phyloP scores from a whole-genome alignment of 2,888 invertebrate species.

The Molorchus minor region DNA sequence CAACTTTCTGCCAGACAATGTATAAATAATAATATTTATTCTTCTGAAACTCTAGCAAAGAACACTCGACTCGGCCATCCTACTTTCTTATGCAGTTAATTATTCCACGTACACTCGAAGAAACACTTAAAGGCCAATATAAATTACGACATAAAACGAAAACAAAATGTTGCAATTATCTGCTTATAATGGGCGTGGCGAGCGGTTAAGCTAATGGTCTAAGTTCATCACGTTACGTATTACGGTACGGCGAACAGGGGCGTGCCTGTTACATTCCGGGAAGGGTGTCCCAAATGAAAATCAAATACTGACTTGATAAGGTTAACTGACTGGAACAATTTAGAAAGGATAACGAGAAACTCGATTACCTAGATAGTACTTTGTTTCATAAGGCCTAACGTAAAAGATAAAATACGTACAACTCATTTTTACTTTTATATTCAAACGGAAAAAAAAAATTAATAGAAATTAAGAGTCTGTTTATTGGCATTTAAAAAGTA shows the following conservation, averaged over 20 bases:
- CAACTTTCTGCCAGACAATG: too few species aligned
- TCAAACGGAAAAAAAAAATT: too few species aligned
- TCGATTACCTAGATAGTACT: too few species aligned
- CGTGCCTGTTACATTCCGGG: not conserved
- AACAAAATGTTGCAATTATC: constrained; percentile 49
- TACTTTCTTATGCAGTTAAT: constrained; percentile 1
- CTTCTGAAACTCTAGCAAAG: too few species aligned
- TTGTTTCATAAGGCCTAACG: too few species aligned
- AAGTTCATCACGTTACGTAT: constrained; percentile 44
- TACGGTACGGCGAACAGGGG: constrained; percentile 24
- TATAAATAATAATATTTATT: too few species aligned
- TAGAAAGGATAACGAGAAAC: not conserved
- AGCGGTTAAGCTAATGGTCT: constrained; percentile 43
- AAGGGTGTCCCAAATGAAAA: not conserved
- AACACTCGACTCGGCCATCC: too few species aligned
- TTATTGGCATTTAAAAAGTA: too few species aligned
- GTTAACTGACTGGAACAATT: not conserved
- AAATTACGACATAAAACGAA: constrained; percentile 48
- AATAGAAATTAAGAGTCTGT: too few species aligned
- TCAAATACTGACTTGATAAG: constrained; percentile 3
- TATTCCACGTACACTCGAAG: constrained; percentile 11
- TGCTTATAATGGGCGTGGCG: constrained; percentile 47
- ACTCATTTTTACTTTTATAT: too few species aligned
- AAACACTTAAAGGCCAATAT: constrained; percentile 28
- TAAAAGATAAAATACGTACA: too few species aligned